Base-by-base conservation (phyloP, 2,113 vertebrate species). In the Tiliqua scincoides region DNA sequence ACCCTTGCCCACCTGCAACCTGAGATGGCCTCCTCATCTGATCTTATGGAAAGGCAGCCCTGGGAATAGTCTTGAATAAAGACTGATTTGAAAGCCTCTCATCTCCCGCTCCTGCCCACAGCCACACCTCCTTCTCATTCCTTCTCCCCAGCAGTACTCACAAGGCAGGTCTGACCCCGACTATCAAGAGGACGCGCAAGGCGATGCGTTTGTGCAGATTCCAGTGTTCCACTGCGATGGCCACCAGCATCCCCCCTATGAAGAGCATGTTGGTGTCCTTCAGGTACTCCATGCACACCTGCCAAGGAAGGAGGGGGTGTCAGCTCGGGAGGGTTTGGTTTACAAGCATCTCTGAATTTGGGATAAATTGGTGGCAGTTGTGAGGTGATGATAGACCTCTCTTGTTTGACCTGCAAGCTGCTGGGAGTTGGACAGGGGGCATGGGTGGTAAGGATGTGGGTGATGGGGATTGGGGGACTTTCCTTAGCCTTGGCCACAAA, bases 201-300 rank as follows among this genome's bases (percentile, higher is more conserved):
- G 99, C 98, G 1, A 99, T 97, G 4, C 98, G 97, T 57, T 97
- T 98, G 89, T 99, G 99, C 27, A 99, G 96, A 59, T 98, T 93
- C 97, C 98, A 98, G 1, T 94, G 77, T 92, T 99, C 98, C 8
- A 99, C 97, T 0, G 98, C 96, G 0, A 98, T 96, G 84, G 99
- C 99, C 93, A 99, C 95, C 93, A 99, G 78, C 92, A 99, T 91
- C 0, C 99, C 98, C 2, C 98, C 99, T 0, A 99, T 52, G 77
- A 98, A 99, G 67, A 99, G 96, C 97, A 99, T 96, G 78, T 97
- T 99, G 23, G 95, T 96, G 95, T 99, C 98, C 65, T 97, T 98
- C 89, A 99, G 0, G 73, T 99, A 99, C 85, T 99, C 96, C 61
- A 80, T 82, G 84, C 96, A 97, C 74, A 98, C 98, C 99, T 99